These are phyloP conservation scores for Seriola dumerili DNA, from an alignment of 2,113 vertebrate species.

Conservation along the genomic window DNA sequence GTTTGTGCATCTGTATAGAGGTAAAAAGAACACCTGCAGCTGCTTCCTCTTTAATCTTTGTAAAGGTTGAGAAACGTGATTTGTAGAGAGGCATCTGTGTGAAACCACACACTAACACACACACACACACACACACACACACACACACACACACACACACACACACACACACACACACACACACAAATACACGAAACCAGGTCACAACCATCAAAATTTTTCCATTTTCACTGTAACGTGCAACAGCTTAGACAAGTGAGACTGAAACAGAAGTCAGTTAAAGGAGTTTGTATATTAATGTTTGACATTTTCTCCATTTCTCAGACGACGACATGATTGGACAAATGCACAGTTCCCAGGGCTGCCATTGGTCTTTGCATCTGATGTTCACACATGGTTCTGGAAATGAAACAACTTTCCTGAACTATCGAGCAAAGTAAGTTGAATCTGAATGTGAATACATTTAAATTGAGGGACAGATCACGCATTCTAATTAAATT, in stretches of 20 bases:
- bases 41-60: constrained; percentile 13
- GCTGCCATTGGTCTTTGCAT: neutral
- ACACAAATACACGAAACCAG: neutral
- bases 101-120: neutral
- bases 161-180: neutral
- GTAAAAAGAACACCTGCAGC: constrained; percentile 23
- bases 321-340: neutral
- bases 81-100: neutral
- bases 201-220: neutral
- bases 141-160: neutral
- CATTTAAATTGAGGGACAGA: neutral
- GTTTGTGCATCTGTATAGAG: neutral
- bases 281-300: neutral
- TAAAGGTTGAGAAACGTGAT: neutral
- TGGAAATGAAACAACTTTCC: neutral
- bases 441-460: neutral
- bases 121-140: constrained; percentile 9
- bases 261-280: neutral
- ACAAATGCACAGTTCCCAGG: neutral
- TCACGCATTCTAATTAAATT: neutral
- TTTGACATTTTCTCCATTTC: neutral
- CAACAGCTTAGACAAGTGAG: constrained; percentile 19
- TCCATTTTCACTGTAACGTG: neutral
- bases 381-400: neutral
- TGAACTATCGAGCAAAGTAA: neutral